A percentile compares a stretch with the other conserved stretches of the same genome.
Conservation (phyloP, 2,113 vertebrate genomes). For the Ictalurus furcatus region DNA sequence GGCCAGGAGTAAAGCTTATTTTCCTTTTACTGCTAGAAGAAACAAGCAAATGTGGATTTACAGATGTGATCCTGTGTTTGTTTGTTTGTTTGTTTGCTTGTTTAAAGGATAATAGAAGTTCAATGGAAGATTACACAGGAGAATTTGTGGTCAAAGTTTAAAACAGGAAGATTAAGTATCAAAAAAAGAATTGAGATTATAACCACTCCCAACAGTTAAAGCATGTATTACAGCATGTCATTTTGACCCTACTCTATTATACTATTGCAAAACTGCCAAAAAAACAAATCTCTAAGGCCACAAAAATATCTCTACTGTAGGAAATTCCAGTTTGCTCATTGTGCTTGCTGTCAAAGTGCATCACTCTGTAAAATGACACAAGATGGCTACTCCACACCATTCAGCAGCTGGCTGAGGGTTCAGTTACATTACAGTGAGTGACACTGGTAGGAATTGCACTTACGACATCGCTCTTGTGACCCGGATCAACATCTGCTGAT, state of each 20-base stretch:
- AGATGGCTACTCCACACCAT: slow-evolving; percentile 7
- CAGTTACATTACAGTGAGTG: slow-evolving; percentile 30
- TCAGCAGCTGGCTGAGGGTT: slow-evolving; percentile 37
- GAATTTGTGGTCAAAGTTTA: not conserved
- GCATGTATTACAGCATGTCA: not conserved
- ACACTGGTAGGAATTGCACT: slow-evolving; percentile 41
- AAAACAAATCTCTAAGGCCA: not conserved
- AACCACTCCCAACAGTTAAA: not conserved
- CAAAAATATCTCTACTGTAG: not conserved
- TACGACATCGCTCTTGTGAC: slow-evolving; percentile 30
- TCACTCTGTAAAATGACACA: slow-evolving; percentile 20
- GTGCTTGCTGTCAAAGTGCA: slow-evolving; percentile 36
- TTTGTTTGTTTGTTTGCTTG: not conserved
- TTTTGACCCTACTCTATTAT: not conserved
- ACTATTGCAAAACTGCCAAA: not conserved
- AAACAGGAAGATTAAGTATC: not conserved
- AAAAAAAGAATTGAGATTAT: not conserved
- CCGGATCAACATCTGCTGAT: slow-evolving; percentile 43
- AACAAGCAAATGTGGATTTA: not conserved
- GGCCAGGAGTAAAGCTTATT: not conserved
- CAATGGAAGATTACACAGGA: not conserved
- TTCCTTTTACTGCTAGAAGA: not conserved
- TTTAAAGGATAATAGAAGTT: not conserved
- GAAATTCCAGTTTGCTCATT: not conserved
- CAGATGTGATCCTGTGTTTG: not conserved